Conservation (phyloP, 2,113 vertebrate genomes). For the Anarhynchus alexandrinus region DNA sequence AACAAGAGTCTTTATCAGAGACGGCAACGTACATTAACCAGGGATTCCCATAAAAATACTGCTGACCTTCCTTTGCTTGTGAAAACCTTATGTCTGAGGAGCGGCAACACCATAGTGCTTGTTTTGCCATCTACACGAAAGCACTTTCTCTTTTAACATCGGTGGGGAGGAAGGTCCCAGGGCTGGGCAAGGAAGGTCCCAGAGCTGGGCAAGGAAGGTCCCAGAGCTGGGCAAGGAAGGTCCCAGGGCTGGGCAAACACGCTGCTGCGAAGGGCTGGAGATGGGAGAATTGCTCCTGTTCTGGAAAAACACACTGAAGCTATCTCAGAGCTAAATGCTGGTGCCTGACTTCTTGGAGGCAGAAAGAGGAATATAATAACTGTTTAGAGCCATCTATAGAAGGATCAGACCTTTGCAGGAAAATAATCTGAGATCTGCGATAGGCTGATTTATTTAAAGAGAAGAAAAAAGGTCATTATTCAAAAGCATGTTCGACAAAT, state of each 20-base stretch:
- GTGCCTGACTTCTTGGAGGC: not conserved
- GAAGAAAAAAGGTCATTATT: not conserved
- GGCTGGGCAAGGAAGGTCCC: not conserved
- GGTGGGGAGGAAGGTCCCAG: not conserved
- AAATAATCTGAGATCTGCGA: not conserved
- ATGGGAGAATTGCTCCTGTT: not conserved
- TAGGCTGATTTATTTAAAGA: not conserved
- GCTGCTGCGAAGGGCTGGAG: not conserved
- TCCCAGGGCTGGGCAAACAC: not conserved
- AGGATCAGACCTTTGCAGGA: not conserved
- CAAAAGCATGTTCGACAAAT: accelerated
- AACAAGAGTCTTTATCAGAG: not conserved
- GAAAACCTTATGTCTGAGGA: not conserved
- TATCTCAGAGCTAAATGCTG: not conserved
- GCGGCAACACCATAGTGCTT: not conserved
- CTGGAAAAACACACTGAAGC: not conserved
- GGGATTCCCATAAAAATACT: not conserved
- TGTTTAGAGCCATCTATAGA: not conserved
- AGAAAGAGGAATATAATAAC: not conserved
- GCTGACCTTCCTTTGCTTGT: not conserved
- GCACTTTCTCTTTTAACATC: not conserved
- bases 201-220: not conserved
- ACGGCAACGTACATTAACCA: not conserved
- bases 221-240: too few species aligned
- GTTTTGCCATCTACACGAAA: not conserved